These are phyloP conservation scores for Deroplatys truncata DNA, from an alignment of 2,888 invertebrate genomes.

Conservation along the genomic window DNA sequence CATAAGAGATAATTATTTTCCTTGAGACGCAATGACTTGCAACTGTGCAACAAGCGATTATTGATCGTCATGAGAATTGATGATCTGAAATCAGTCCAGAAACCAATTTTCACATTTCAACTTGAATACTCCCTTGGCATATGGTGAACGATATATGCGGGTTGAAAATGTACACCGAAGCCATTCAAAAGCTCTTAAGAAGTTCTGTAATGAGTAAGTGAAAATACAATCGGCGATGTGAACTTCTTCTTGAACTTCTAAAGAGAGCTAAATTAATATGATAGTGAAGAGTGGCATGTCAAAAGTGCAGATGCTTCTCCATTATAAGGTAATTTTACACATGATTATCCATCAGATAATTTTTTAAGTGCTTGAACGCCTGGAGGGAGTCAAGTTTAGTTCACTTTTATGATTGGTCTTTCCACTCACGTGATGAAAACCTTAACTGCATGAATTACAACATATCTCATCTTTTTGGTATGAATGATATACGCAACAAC, in stretches of 20 bases:
- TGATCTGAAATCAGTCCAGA: no score
- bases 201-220: no score
- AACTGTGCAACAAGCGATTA: no score
- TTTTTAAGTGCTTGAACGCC: neutral
- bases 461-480: neutral
- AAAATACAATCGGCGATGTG: no score
- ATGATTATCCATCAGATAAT: neutral
- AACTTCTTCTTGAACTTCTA: neutral
- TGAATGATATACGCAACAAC: neutral
- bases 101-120: no score
- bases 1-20: no score
- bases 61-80: no score
- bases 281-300: neutral
- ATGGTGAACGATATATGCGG: no score
- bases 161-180: no score
- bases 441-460: neutral
- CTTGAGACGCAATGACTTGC: no score
- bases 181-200: no score
- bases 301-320: neutral
- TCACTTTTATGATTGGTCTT: neutral
- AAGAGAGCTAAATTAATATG: neutral
- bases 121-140: no score
- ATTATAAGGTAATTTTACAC: neutral
- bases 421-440: neutral
- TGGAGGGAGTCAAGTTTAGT: neutral